Base-by-base conservation (phyloP, 2,888 invertebrate genomes). In the Caenorhabditis imperialis region DNA sequence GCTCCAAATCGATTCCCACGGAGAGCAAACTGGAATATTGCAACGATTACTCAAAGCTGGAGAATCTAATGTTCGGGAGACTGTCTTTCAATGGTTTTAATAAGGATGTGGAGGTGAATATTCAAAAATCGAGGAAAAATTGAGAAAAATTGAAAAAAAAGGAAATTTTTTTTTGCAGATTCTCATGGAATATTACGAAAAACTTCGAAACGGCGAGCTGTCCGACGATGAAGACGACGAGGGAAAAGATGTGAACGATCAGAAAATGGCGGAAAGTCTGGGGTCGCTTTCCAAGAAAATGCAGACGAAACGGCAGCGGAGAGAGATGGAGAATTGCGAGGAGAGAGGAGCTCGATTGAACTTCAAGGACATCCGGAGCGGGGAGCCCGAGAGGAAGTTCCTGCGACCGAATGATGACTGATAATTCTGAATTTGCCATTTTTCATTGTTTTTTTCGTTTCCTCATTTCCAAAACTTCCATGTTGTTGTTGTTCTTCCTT, bases 41-140 rank as follows among this genome's bases (percentile, higher is more conserved):
- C 51, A 60, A 42, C 3, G 75, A 77, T 61, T 67, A 45, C 2
- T 48, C 76, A 8, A 92, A 92, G 79, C 94, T 94, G 87, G 93
- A 93, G 88, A 91, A 93, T 79, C 90, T 96, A 37, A 90, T 92
- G 18, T 94, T 93, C 83, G 96, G 96, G 2, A 91, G 96, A 78
- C 90, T 95, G 79, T 96, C 96, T 60, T 97, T 93, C 88, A 93
- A 93, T 83, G 96, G 96, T 10, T 94, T 94, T 92, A 96, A 97
- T 89, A 93, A 94, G 25, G 94, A 94, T 88, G 92, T 96, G 67
- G 96, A 97, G 87, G 89, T 89, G 25, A 57, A 51, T 48, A 25
- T 55, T 33, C 7, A n/a, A 38, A 38, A 38, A 23, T 23, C 16
- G n/a, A n/a, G n/a, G n/a, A n/a, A n/a, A n/a, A n/a, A n/a, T n/a